These are phyloP conservation scores for Cydia fagiglandana DNA, from an alignment of 1,140 invertebrate species.

Conservation along the genomic window DNA sequence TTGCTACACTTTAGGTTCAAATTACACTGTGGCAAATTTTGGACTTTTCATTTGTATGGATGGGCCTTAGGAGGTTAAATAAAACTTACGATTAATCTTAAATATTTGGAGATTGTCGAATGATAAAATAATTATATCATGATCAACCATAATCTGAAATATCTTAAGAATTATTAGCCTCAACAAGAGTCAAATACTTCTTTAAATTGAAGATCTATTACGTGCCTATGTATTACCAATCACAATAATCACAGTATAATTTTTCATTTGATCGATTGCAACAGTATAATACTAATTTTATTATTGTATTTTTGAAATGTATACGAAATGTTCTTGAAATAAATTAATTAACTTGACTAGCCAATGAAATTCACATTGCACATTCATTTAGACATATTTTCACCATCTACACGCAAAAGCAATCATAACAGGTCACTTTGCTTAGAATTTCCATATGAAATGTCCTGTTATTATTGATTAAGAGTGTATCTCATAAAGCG, in stretches of 20 bases:
- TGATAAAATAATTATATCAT: not conserved
- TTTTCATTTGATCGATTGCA: not conserved
- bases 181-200: not conserved
- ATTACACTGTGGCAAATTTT: no score
- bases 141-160: not conserved
- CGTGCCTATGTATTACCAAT: not conserved
- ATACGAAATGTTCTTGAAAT: not conserved
- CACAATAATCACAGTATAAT: no score
- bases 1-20: no score
- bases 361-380: constrained; percentile 5
- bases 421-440: no score
- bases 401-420: not conserved
- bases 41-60: no score
- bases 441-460: no score
- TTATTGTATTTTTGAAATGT: not conserved
- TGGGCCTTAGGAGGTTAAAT: no score
- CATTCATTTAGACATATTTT: not conserved
- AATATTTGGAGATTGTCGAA: not conserved
- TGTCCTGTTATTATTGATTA: no score
- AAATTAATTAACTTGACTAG: constrained; percentile 15
- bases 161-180: not conserved
- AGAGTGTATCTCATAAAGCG: no score
- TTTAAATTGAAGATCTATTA: not conserved
- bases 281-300: not conserved
- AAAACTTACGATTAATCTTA: not conserved